Conservation (phyloP, 2,888 invertebrate species). For the Eremobia ochroleuca region DNA sequence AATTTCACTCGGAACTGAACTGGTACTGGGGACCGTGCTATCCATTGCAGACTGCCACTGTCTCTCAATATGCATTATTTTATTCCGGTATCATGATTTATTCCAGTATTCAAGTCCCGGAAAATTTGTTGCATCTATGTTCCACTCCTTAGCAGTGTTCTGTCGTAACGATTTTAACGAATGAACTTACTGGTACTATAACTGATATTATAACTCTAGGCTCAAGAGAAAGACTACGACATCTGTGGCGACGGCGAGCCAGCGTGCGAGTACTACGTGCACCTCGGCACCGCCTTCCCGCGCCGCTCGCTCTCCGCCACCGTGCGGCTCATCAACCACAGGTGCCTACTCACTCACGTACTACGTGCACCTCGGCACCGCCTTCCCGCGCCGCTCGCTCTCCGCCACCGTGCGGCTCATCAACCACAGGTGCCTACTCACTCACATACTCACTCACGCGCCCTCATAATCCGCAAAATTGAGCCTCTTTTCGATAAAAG, state of each 20-base stretch:
- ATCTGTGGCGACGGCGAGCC: conserved; percentile 80
- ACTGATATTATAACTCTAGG: conserved; percentile 72
- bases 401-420: conserved; percentile 73
- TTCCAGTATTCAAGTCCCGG: background rate
- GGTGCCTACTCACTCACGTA: conserved; percentile 66
- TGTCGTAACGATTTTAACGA: background rate
- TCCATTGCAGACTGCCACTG: background rate
- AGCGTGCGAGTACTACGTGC: conserved; percentile 80
- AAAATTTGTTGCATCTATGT: background rate
- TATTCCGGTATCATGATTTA: conserved; percentile 4
- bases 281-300: conserved; percentile 82
- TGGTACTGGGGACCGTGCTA: background rate
- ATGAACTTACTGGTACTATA: background rate
- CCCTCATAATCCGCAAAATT: background rate
- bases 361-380: conserved; percentile 80
- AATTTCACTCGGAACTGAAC: conserved; percentile 1
- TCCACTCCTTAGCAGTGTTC: background rate
- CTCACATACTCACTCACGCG: too few relatives aligned
- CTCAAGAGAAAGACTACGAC: conserved; percentile 83
- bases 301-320: conserved; percentile 73
- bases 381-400: conserved; percentile 79
- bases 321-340: conserved; percentile 79
- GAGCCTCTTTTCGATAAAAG: background rate
- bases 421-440: conserved; percentile 79
- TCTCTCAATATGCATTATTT: background rate